Evolutionary conservation across 2,888 invertebrate genomes (phyloP).

Genomic region (Hemaris fuciformis): DNA sequence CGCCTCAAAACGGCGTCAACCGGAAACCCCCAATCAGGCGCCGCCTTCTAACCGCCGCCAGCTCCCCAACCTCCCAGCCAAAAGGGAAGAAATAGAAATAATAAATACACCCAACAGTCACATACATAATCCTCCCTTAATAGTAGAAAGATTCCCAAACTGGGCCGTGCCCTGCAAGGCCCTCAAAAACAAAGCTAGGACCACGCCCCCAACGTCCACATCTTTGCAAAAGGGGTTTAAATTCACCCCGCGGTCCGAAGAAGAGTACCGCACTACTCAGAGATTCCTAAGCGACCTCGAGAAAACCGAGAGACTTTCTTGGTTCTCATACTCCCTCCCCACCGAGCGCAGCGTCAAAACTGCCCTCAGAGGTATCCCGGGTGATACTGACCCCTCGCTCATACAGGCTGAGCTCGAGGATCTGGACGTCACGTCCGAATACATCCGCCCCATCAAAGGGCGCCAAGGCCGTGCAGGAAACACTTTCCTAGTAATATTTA

Average conservation of each 20-base stretch:
- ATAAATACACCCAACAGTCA: too few relatives aligned
- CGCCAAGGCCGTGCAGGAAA: slow-evolving; percentile 17
- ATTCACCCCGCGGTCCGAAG: neutral
- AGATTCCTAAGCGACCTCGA: slow-evolving; percentile 13
- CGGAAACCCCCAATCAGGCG: too few relatives aligned
- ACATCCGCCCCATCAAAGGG: slow-evolving; percentile 6
- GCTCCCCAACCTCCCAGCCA: neutral
- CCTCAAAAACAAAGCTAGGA: neutral
- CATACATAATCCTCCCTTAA: slow-evolving; percentile 4
- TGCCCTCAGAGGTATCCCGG: slow-evolving; percentile 11
- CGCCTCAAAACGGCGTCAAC: too few relatives aligned
- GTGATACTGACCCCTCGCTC: neutral
- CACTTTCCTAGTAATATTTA: slow-evolving; percentile 12
- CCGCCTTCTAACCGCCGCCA: neutral
- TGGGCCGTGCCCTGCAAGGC: slow-evolving; percentile 3
- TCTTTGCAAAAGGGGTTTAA: slow-evolving; percentile 3
- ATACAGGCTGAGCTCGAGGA: neutral
- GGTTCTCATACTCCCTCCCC: slow-evolving; percentile 21
- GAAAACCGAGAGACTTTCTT: slow-evolving; percentile 4
- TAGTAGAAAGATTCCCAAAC: neutral
- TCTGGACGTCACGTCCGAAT: neutral
- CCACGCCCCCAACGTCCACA: slow-evolving; percentile 13
- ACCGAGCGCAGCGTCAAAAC: slow-evolving; percentile 18
- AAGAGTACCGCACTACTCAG: slow-evolving; percentile 17
- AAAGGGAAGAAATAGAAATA: neutral